Percentiles rank a stretch among this genome's conserved stretches.
Conservation (phyloP, 2,797 vertebrate genomes). For the Chloroceryle inda region DNA sequence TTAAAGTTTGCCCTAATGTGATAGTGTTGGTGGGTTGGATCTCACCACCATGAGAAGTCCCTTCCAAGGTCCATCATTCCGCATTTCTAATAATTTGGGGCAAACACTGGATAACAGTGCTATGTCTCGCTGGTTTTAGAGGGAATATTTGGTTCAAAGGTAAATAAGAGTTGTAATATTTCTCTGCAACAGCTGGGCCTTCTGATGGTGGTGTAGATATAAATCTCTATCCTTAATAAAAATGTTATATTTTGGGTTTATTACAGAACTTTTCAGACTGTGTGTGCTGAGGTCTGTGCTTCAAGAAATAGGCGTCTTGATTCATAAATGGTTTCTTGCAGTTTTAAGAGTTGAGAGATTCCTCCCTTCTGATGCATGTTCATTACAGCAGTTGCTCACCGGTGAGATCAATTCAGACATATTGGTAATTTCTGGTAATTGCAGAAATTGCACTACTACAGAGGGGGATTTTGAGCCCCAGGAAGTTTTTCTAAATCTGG, state of each 20-base stretch:
- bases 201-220: neutral
- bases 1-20: neutral
- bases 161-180: neutral
- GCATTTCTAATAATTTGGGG: neutral
- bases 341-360: neutral
- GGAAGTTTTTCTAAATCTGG: neutral
- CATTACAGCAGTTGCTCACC: neutral
- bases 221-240: neutral
- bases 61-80: neutral
- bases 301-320: neutral
- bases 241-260: neutral
- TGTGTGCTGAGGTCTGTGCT: neutral
- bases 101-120: neutral
- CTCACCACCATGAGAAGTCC: neutral
- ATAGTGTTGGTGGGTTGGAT: neutral
- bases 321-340: neutral
- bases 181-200: neutral
- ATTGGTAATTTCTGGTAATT: neutral
- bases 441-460: neutral
- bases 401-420: neutral
- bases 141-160: neutral
- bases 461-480: neutral
- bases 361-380: fast-evolving
- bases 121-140: neutral
- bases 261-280: neutral